phyloP scores from a whole-genome alignment of 2,797 vertebrate species.

The Pyrrhura leucotis region DNA sequence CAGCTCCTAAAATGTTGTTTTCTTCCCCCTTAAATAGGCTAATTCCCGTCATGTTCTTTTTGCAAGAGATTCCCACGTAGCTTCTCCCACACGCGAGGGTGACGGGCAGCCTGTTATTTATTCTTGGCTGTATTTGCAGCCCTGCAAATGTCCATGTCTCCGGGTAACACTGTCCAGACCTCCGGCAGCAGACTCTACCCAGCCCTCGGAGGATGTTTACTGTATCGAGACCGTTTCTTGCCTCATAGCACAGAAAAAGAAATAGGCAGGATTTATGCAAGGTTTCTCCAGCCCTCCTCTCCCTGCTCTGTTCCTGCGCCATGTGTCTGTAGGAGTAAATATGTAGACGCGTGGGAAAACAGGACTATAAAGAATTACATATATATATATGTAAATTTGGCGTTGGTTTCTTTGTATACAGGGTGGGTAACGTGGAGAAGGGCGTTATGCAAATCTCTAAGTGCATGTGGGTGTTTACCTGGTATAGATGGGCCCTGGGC shows the following conservation, averaged over 20 bases:
- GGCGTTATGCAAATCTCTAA: background rate
- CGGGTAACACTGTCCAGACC: conserved; percentile 21
- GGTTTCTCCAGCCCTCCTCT: background rate
- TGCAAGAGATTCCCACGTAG: background rate
- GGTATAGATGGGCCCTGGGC: background rate
- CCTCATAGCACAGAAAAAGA: background rate
- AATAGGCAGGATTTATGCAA: background rate
- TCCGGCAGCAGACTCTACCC: background rate
- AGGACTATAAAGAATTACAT: background rate
- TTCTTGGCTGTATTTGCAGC: background rate
- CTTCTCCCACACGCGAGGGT: background rate
- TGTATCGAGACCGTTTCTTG: background rate
- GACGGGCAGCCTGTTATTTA: background rate
- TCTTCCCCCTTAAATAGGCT: fast-evolving
- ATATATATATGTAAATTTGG: background rate
- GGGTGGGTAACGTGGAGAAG: background rate
- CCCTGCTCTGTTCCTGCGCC: background rate
- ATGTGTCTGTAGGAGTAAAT: background rate
- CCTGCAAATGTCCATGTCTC: background rate
- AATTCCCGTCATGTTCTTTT: background rate
- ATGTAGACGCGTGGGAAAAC: background rate
- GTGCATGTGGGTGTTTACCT: background rate
- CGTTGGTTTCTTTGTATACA: background rate
- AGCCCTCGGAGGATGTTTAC: conserved; percentile 34
- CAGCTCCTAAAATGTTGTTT: background rate